A percentile compares a stretch with the other conserved stretches of the same genome.
Conservation (phyloP, 2,888 invertebrate species). For the Papilio protenor region DNA sequence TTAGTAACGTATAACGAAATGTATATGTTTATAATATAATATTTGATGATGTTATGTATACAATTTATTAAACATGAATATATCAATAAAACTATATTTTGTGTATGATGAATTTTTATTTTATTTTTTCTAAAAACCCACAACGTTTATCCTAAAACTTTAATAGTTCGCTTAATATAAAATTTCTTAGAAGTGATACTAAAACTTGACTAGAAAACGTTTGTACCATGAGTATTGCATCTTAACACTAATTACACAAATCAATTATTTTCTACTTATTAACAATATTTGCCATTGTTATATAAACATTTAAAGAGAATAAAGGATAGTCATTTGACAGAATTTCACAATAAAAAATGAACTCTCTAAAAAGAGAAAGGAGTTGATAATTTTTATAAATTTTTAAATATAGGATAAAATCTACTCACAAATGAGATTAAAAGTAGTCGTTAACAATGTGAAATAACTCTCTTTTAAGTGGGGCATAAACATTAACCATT, state of each 20-base stretch:
- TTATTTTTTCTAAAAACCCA: slow-evolving; percentile 57
- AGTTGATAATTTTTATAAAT: no score
- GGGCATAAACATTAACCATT: neutral
- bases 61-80: slow-evolving; percentile 85
- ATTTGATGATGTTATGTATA: slow-evolving; percentile 85
- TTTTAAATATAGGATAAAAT: no score
- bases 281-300: neutral
- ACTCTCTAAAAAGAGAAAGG: neutral
- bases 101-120: slow-evolving; percentile 80
- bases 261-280: slow-evolving; percentile 30
- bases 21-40: slow-evolving; percentile 85
- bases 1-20: slow-evolving; percentile 83
- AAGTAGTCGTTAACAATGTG: no score
- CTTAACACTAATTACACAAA: slow-evolving; percentile 44
- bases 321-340: neutral
- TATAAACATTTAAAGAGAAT: neutral
- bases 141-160: slow-evolving; percentile 25
- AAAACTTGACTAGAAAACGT: slow-evolving; percentile 67
- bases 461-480: neutral
- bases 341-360: neutral
- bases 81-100: slow-evolving; percentile 86
- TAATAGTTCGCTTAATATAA: slow-evolving; percentile 32
- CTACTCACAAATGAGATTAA: no score
- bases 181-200: slow-evolving; percentile 43
- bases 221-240: slow-evolving; percentile 72